These are phyloP conservation scores for Tachina fera DNA, from an alignment of 2,888 invertebrate genomes.

Conservation along the genomic window DNA sequence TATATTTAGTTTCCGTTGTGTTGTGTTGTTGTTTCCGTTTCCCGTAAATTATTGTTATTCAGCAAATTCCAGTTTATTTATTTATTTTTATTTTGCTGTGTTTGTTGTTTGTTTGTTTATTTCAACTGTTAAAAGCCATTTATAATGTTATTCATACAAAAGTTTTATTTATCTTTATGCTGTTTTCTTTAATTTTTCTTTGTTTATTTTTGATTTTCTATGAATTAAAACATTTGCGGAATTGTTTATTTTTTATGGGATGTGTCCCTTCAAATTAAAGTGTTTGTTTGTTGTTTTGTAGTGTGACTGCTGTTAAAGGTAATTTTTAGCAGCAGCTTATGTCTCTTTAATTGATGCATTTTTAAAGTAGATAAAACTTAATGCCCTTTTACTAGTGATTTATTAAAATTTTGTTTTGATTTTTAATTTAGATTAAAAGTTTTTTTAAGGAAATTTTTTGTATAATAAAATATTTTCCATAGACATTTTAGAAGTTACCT, in stretches of 20 bases:
- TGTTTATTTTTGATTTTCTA: background rate
- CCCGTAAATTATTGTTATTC: slow-evolving; percentile 8
- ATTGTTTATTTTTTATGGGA: background rate
- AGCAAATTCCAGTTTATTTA: background rate
- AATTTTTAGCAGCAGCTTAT: background rate
- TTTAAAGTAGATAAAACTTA: background rate
- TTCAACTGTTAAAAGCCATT: slow-evolving; percentile 31
- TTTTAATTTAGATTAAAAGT: background rate
- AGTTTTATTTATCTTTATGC: slow-evolving; percentile 25
- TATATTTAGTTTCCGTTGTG: slow-evolving; percentile 48
- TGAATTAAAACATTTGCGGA: background rate
- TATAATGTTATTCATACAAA: slow-evolving; percentile 33
- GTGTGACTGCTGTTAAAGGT: slow-evolving; percentile 14
- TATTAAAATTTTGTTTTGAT: background rate
- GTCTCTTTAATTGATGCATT: background rate
- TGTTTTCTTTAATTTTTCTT: slow-evolving; percentile 3
- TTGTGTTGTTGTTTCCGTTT: slow-evolving; percentile 47
- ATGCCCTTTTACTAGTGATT: background rate
- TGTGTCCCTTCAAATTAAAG: background rate
- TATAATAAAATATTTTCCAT: background rate
- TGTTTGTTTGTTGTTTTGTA: background rate
- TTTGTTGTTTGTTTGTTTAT: slow-evolving; percentile 2
- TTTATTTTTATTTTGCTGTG: too few species aligned
- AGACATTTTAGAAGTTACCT: background rate
- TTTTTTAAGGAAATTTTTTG: background rate